Conservation (phyloP, 2,888 invertebrate species). For the Lepidochrysops patricia region DNA sequence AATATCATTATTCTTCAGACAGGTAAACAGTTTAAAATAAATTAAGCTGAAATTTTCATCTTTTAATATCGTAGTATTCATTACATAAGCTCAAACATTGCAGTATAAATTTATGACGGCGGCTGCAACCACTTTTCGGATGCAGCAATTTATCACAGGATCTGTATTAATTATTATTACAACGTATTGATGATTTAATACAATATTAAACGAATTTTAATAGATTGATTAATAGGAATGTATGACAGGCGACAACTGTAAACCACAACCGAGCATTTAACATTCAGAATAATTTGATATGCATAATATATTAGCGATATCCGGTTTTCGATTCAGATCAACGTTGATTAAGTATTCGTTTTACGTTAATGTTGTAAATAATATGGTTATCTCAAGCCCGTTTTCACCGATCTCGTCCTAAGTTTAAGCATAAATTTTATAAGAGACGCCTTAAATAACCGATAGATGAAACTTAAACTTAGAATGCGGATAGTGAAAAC, state of each 20-base stretch:
- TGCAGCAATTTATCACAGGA: not conserved
- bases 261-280: not conserved
- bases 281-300: not conserved
- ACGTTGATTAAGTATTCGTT: not conserved
- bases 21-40: not conserved
- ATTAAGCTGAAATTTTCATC: not conserved
- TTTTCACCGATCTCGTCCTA: too few relatives aligned
- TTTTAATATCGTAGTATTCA: not conserved
- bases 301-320: not conserved
- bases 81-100: not conserved
- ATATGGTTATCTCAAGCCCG: too few relatives aligned
- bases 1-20: not conserved
- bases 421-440: too few relatives aligned
- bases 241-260: not conserved
- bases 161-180: constrained; percentile 1
- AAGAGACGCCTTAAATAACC: too few relatives aligned
- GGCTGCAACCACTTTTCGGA: constrained; percentile 4
- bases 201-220: constrained; percentile 8
- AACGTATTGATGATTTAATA: not conserved
- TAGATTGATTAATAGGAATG: constrained; percentile 8
- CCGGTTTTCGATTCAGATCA: not conserved
- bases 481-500: too few relatives aligned
- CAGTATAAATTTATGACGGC: not conserved
- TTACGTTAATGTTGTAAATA: not conserved
- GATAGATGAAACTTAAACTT: too few relatives aligned